These are phyloP conservation scores for Chinchilla lanigera DNA, from an alignment of 2,113 vertebrate species.

Conservation along the genomic window DNA sequence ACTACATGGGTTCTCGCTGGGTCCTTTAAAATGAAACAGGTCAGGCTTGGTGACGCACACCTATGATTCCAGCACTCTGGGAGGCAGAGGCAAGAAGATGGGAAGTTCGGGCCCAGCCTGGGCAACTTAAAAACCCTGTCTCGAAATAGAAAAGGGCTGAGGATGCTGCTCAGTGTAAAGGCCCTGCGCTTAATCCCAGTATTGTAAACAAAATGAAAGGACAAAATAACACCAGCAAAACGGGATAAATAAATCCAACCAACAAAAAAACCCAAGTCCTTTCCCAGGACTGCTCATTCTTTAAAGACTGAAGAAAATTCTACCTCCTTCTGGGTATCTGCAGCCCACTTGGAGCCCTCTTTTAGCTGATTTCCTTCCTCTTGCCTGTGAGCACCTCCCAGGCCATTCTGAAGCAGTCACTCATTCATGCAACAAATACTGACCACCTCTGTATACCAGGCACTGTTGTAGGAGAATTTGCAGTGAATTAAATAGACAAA, in stretches of 20 bases:
- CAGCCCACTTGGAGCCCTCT: background rate
- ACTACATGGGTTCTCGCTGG: background rate
- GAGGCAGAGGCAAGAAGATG: background rate
- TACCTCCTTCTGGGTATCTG: background rate
- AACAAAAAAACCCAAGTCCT: background rate
- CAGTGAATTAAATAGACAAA: constrained; percentile 9
- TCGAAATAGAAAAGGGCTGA: background rate
- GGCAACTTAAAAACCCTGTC: background rate
- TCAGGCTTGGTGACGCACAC: background rate
- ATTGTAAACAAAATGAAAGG: background rate
- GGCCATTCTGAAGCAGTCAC: background rate
- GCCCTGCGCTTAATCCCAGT: background rate
- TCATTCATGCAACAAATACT: background rate
- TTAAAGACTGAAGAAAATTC: background rate
- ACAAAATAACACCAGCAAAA: background rate
- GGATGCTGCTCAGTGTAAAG: background rate
- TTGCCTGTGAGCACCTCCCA: background rate
- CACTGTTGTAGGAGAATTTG: background rate
- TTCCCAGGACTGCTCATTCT: background rate
- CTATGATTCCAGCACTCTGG: background rate
- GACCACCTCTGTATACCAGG: background rate
- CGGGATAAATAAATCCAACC: background rate
- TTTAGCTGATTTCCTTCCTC: background rate
- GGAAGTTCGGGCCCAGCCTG: background rate
- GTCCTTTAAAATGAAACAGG: background rate